These are phyloP conservation scores for Philaenus spumarius DNA, from an alignment of 1,140 invertebrate species.

Conservation along the genomic window DNA sequence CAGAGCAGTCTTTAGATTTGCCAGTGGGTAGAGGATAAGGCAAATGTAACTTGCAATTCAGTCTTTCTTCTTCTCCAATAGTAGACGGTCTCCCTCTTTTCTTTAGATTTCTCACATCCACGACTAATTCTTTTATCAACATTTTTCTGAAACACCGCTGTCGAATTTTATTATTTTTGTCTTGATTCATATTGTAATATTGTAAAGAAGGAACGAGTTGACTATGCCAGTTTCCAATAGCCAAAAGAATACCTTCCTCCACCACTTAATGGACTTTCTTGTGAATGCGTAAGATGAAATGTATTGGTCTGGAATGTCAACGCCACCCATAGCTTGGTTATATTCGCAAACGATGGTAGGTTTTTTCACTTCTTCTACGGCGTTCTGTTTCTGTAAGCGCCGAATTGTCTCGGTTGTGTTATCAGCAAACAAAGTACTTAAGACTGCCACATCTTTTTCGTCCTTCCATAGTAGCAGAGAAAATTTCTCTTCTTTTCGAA, in stretches of 20 bases:
- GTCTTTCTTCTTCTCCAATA: neutral
- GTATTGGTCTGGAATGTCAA: conserved; percentile 3
- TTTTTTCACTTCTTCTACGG: neutral
- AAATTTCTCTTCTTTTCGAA: neutral
- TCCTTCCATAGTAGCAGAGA: conserved; percentile 5
- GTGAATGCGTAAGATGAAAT: neutral
- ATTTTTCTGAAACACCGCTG: neutral
- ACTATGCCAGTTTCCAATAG: too few species aligned
- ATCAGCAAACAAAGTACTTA: neutral
- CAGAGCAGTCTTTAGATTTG: neutral
- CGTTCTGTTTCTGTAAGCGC: neutral
- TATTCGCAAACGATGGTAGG: too few species aligned
- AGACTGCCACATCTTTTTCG: neutral
- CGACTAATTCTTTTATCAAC: conserved; percentile 1
- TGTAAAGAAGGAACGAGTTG: too few species aligned
- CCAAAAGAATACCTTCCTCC: conserved; percentile 4
- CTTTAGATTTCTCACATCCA: neutral
- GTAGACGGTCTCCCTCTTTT: neutral
- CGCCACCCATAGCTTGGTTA: neutral
- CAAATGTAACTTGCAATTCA: too few species aligned
- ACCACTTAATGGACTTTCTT: too few species aligned
- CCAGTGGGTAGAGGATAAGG: neutral
- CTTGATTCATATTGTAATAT: neutral
- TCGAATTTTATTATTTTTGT: neutral
- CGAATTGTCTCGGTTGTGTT: neutral